Evolutionary conservation across 1,140 invertebrate species (phyloP).

Genomic region (Drosophila melanogaster): DNA sequence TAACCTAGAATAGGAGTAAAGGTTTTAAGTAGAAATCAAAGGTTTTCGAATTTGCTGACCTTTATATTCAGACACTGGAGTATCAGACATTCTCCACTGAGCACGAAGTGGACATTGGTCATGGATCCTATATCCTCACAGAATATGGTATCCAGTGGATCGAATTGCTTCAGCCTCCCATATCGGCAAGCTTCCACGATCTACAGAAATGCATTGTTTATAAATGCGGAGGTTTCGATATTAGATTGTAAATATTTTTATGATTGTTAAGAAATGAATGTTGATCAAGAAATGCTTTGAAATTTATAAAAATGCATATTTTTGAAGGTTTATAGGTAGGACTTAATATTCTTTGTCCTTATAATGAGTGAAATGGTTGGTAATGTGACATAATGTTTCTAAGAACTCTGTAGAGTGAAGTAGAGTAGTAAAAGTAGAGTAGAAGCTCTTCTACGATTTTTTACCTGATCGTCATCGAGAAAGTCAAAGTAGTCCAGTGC

Average conservation of each 20-base stretch:
- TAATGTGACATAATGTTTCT: no score
- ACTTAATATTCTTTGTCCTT: no score
- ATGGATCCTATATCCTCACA: constrained; percentile 61
- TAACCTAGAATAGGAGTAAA: constrained; percentile 16
- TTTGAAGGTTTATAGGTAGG: no score
- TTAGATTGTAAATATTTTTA: background rate
- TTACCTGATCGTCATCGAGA: constrained; percentile 60
- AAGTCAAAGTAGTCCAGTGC: constrained; percentile 77
- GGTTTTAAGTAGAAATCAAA: background rate
- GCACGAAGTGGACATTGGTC: constrained; percentile 74
- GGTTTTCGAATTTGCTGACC: constrained; percentile 7
- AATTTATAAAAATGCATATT: no score
- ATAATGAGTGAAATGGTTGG: no score
- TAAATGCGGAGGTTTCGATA: background rate
- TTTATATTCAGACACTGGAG: constrained; percentile 71
- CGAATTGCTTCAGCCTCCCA: constrained; percentile 55
- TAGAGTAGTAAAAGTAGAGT: no score
- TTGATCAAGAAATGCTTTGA: no score
- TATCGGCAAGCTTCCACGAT: constrained; percentile 66
- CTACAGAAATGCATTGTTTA: constrained; percentile 21
- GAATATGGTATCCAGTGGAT: constrained; percentile 72
- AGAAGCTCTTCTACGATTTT: no score
- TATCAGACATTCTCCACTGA: constrained; percentile 79
- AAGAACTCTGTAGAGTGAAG: background rate
- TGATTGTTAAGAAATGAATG: no score